Conservation (phyloP, 2,888 invertebrate species). For the Sympetrum striolatum region DNA sequence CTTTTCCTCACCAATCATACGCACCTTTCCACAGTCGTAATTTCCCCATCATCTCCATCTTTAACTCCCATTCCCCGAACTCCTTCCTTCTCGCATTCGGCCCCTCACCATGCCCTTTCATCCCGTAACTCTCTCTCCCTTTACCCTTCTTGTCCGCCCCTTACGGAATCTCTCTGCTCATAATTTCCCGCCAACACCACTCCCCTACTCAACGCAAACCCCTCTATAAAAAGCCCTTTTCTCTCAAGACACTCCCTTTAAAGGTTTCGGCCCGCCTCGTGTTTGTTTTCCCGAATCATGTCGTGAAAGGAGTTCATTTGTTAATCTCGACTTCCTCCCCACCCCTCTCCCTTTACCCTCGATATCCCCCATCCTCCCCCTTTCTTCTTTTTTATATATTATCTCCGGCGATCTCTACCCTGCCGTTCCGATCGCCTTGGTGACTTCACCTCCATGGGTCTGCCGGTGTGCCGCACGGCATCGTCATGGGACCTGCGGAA, state of each 20-base stretch:
- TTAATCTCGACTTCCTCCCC: slow-evolving; percentile 5
- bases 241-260: slow-evolving; percentile 27
- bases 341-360: neutral
- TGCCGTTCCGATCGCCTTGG: neutral
- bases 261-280: slow-evolving; percentile 27
- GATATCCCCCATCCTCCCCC: neutral
- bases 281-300: slow-evolving; percentile 39
- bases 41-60: slow-evolving; percentile 36
- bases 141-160: neutral
- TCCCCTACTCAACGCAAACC: neutral
- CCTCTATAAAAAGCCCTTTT: neutral
- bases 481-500: neutral
- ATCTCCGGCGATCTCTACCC: neutral
- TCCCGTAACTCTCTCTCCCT: neutral
- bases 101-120: neutral
- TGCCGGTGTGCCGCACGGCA: slow-evolving; percentile 16
- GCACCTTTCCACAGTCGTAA: slow-evolving; percentile 39
- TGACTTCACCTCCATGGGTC: neutral
- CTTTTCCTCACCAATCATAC: slow-evolving; percentile 34
- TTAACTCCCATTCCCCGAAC: neutral
- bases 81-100: neutral
- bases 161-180: slow-evolving; percentile 20
- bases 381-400: neutral
- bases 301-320: slow-evolving; percentile 41
- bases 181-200: slow-evolving; percentile 18